These are phyloP conservation scores for rabbit (Oryctolagus cuniculus) DNA, from an alignment of 2,113 vertebrate species.

Conservation along the genomic window mOryCun1.1 NC_091453.1:83219501-83220000, in stretches of 20 bases:
- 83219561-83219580: not conserved
- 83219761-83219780: constrained; percentile 29
- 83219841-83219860: constrained; percentile 1
- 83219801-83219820: not conserved
- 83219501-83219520: constrained; percentile 37
- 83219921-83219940: constrained; percentile 58
- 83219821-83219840: constrained; percentile 33
- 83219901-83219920: constrained; percentile 51
- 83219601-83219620: constrained; percentile 40
- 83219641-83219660: constrained; percentile 26
- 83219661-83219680: not conserved
- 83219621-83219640: not conserved
- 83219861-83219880: not conserved
- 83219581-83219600: not conserved
- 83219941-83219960: not conserved
- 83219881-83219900: constrained; percentile 55
- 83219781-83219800: not conserved
- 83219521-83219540: constrained; percentile 3
- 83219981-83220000: constrained; percentile 22
- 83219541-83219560: not conserved
- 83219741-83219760: constrained; percentile 11
- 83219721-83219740: constrained; percentile 45
- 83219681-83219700: not conserved
- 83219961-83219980: constrained; percentile 21
- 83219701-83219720: not conserved